A percentile compares a stretch with the other conserved stretches of the same genome.
Conservation (phyloP, 2,113 vertebrate species). For the Brienomyrus brachyistius region DNA sequence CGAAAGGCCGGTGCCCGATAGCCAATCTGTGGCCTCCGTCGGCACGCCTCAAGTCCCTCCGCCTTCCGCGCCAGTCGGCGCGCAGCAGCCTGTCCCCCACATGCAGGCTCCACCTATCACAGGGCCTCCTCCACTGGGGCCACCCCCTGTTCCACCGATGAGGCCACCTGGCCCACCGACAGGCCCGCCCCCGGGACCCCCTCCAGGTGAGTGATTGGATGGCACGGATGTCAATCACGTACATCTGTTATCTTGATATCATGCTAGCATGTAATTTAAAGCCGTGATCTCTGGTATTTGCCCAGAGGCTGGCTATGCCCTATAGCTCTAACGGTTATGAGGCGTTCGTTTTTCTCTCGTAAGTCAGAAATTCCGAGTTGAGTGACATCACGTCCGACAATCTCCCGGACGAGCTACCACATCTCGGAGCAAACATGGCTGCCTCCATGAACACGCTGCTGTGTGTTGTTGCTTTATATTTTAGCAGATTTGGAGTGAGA, state of each 20-base stretch:
- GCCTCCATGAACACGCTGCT: no score
- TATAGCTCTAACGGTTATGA: background rate
- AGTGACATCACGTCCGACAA: no score
- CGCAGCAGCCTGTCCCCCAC: constrained; percentile 62
- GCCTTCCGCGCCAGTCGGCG: constrained; percentile 43
- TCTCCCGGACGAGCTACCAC: no score
- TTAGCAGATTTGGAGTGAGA: no score
- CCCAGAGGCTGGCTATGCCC: background rate
- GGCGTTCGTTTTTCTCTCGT: no score
- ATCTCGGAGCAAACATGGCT: no score
- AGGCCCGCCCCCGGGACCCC: constrained; percentile 91
- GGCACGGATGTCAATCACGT: background rate
- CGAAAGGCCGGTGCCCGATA: constrained; percentile 59
- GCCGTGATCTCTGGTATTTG: background rate
- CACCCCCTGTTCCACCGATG: constrained; percentile 83
- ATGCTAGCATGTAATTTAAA: background rate
- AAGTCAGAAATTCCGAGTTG: no score
- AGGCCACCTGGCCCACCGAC: constrained; percentile 90
- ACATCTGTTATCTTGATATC: background rate
- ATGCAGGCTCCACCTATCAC: constrained; percentile 85
- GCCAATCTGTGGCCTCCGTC: constrained; percentile 52
- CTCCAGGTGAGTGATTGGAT: constrained; percentile 68
- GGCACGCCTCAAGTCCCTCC: constrained; percentile 47
- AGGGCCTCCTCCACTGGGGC: constrained; percentile 86
- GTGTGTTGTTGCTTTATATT: no score